These are phyloP conservation scores for Caerostris darwini DNA, from an alignment of 1,140 invertebrate species.

Conservation along the genomic window DNA sequence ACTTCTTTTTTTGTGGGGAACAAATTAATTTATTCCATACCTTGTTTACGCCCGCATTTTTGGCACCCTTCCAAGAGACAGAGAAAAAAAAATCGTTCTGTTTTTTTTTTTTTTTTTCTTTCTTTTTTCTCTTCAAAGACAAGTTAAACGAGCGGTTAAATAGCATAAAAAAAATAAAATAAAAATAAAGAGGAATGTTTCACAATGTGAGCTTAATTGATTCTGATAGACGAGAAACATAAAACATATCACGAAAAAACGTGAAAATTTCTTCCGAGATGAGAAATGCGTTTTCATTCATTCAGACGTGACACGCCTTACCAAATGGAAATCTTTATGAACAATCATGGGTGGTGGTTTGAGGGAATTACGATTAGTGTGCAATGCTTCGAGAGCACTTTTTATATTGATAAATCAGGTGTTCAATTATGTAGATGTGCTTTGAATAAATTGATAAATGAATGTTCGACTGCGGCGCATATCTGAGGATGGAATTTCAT, in stretches of 20 bases:
- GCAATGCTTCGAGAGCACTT: neutral
- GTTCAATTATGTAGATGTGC: neutral
- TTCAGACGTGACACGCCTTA: constrained; percentile 16
- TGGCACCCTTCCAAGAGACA: neutral
- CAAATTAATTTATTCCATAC: constrained; percentile 17
- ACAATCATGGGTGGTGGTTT: neutral
- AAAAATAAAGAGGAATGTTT: neutral
- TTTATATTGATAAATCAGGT: neutral
- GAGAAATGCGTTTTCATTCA: constrained; percentile 17
- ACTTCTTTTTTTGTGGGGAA: neutral
- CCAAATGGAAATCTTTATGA: constrained; percentile 33
- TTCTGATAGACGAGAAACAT: constrained; percentile 11
- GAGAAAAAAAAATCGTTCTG: too few species aligned
- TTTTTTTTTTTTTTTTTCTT: neutral
- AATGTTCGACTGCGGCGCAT: too few species aligned
- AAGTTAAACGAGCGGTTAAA: neutral
- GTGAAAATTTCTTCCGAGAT: neutral
- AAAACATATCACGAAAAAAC: constrained; percentile 49
- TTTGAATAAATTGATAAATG: too few species aligned
- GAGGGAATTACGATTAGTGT: neutral
- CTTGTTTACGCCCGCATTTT: constrained; percentile 26
- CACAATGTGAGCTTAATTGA: constrained; percentile 51
- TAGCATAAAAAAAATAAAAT: neutral
- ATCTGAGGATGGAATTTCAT: too few species aligned
- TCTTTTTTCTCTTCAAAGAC: neutral